Evolutionary conservation across 2,113 vertebrate genomes (phyloP).

Genomic region (Meriones unguiculatus): DNA sequence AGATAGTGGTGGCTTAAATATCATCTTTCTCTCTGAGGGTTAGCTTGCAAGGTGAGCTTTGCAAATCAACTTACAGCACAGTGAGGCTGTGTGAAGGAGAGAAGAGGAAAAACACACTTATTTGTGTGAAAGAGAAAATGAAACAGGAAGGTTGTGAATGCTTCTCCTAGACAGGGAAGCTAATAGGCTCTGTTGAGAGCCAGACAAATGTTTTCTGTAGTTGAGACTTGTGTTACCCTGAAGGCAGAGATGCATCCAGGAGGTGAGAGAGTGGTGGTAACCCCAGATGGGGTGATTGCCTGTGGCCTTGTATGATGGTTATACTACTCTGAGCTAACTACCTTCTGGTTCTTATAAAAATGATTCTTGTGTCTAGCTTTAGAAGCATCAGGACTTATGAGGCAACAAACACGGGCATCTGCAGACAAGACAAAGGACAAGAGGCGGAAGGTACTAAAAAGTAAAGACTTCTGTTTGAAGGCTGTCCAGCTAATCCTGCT

Average conservation of each 20-base stretch:
- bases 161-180: constrained; percentile 36
- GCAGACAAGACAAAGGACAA: not conserved
- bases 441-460: not conserved
- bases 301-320: not conserved
- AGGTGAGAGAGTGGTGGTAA: not conserved
- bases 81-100: not conserved
- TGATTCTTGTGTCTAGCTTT: not conserved
- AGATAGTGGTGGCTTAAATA: not conserved
- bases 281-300: too few species aligned
- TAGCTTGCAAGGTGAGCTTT: constrained; percentile 57
- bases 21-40: constrained; percentile 65
- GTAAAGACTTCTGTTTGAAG: not conserved
- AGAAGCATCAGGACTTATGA: not conserved
- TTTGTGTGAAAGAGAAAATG: constrained; percentile 75
- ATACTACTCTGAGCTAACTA: not conserved
- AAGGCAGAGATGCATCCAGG: not conserved
- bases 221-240: not conserved
- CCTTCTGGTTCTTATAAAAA: not conserved
- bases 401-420: not conserved
- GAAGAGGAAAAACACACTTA: constrained; percentile 61
- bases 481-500: not conserved
- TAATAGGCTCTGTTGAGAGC: constrained; percentile 49
- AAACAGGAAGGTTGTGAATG: constrained; percentile 27
- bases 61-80: constrained; percentile 57
- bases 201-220: not conserved